Evolutionary conservation across 2,888 invertebrate species (phyloP).

Genomic region (Eueremaeus valkanovi): DNA sequence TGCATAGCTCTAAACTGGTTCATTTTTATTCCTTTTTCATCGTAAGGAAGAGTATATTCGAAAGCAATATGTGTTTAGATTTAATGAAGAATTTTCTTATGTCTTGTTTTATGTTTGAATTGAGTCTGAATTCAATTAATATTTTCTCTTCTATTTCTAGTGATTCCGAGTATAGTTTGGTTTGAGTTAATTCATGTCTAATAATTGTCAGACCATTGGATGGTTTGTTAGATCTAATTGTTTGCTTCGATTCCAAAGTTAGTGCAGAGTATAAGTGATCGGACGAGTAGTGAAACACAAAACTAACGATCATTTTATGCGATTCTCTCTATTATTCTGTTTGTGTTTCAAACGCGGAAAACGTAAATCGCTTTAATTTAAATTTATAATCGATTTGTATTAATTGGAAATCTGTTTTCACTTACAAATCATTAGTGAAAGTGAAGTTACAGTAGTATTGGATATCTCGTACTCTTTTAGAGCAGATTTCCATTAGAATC

Average conservation of each 20-base stretch:
- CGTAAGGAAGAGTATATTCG: too few relatives aligned
- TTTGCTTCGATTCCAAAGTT: not conserved
- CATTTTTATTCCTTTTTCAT: too few relatives aligned
- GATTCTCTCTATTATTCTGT: not conserved
- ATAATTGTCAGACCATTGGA: not conserved
- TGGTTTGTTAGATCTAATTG: not conserved
- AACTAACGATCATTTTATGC: not conserved
- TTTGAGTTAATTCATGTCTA: slow-evolving; percentile 1
- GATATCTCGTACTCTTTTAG: not conserved
- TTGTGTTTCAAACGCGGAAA: not conserved
- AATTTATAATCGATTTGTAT: not conserved
- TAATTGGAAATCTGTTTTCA: not conserved
- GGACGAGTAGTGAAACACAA: not conserved
- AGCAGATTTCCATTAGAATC: not conserved
- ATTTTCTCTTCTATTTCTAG: not conserved
- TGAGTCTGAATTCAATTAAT: not conserved
- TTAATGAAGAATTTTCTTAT: not conserved
- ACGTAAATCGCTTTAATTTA: not conserved
- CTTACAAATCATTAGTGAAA: not conserved
- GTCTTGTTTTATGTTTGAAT: not conserved
- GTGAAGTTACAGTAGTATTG: not conserved
- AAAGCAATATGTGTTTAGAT: not conserved
- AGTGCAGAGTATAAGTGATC: not conserved
- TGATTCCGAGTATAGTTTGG: not conserved
- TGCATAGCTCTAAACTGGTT: too few relatives aligned